phyloP scores from a whole-genome alignment of 2,888 invertebrate species.

The Ormyrus thymus region DNA sequence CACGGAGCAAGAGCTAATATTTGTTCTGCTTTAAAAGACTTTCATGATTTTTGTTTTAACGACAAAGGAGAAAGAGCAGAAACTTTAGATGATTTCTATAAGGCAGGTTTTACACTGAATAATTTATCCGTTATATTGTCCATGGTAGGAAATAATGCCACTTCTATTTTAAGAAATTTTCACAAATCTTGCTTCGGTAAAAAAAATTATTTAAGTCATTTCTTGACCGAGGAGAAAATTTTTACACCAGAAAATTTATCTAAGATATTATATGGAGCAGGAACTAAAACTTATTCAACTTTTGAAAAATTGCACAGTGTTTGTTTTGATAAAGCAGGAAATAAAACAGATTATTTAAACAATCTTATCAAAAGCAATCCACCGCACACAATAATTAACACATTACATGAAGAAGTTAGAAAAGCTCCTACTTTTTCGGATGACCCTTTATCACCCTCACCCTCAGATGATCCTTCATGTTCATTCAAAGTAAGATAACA shows the following conservation, averaged over 20 bases:
- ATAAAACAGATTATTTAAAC: too few relatives aligned
- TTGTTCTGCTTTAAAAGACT: background rate
- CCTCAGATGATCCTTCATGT: too few relatives aligned
- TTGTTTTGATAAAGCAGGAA: slow-evolving; percentile 30
- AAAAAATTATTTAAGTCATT: slow-evolving; percentile 19
- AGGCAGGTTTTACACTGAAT: background rate
- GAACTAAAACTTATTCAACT: background rate
- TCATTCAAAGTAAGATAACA: too few relatives aligned
- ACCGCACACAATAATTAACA: too few relatives aligned
- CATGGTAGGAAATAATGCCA: background rate
- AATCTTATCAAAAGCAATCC: too few relatives aligned
- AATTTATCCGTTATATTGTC: background rate
- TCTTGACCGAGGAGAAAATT: background rate
- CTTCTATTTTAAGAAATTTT: slow-evolving; percentile 1
- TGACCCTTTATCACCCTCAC: too few relatives aligned
- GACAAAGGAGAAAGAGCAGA: slow-evolving; percentile 3
- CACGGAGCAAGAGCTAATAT: background rate
- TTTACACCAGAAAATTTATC: background rate
- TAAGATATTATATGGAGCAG: slow-evolving; percentile 6
- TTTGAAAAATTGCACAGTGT: slow-evolving; percentile 17
- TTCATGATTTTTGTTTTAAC: slow-evolving; percentile 14
- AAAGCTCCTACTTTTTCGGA: too few relatives aligned
- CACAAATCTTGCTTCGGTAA: slow-evolving; percentile 2
- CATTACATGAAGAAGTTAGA: too few relatives aligned
- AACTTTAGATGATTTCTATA: slow-evolving; percentile 3